Base-by-base conservation (phyloP, 2,797 vertebrate species). In the Sebastes ruberrimus region DNA sequence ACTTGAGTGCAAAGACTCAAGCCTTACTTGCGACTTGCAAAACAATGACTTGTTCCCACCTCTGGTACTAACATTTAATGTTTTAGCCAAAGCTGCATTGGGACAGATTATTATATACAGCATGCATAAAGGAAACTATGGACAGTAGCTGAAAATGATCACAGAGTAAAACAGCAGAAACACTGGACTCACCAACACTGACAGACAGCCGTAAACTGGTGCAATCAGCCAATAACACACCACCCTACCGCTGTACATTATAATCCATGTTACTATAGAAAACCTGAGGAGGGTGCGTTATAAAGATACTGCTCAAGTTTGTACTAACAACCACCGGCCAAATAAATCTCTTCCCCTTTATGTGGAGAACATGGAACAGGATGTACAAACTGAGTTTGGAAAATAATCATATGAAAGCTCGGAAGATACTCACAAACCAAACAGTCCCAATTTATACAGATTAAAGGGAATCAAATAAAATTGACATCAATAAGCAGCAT, bases 1-100 rank as follows among this genome's bases (percentile, higher is more conserved):
- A 46, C 0, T 46, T 46, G 16, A 46, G 42, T 46, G 42, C 42
- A 46, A 46, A 46, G 42, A 46, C 16, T 0, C 0, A 0, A 46
- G 42, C 0, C 42, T 46, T 46, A 46, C 42, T 46, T 18, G 42
- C 16, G 16, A 46, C 16, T 46, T 46, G 42, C 14, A 49, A 49
- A 49, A 49, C 42, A 49, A 49, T 49, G 42, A 49, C 16, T 8
- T 49, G 42, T 3, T 49, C 42, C 42, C 16, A 20, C 16, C 42
- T 49, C 42, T 49, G 42, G 42, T 49, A 49, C 42, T 49, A 20
- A 49, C 42, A 49, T 20, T 18, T 49, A 49, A 49, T 20, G 16
- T 49, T 20, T 16, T 23, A 52, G 60, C 14, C 27, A 22, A 66
- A 61, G 57, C 30, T 38, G 57, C 52, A 55, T 5, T 4, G 4